These are phyloP conservation scores for Lepidocyrtinus sp. DNA, from an alignment of 2,888 invertebrate genomes.

Conservation along the genomic window DNA sequence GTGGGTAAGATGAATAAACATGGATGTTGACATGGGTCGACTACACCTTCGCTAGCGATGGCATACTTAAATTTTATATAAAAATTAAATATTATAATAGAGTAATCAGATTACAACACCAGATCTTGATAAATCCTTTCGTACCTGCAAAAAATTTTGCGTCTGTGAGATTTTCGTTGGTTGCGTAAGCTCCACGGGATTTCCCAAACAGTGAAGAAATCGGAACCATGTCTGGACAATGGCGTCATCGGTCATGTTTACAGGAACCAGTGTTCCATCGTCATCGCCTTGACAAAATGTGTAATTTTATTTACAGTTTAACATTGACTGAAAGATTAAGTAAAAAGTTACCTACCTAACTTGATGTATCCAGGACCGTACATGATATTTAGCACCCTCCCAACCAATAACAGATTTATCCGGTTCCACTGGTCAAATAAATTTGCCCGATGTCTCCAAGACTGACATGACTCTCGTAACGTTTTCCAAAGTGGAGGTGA, in stretches of 20 bases:
- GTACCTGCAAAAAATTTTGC: constrained; percentile 81
- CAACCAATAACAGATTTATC: constrained; percentile 90
- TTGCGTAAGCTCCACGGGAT: constrained; percentile 92
- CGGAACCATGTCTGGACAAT: constrained; percentile 97
- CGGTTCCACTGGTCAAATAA: constrained; percentile 96
- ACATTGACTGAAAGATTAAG: background rate
- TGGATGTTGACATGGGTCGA: constrained; percentile 93
- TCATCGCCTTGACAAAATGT: constrained; percentile 84
- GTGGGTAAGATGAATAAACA: constrained; percentile 86
- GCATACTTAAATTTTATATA: constrained; percentile 76
- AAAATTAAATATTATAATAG: background rate
- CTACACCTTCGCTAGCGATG: constrained; percentile 80
- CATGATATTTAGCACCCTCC: constrained; percentile 87
- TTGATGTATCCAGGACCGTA: constrained; percentile 79
- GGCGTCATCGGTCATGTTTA: constrained; percentile 89
- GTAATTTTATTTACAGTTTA: background rate
- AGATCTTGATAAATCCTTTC: background rate
- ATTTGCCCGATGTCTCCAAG: constrained; percentile 95
- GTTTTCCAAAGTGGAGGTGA: constrained; percentile 97
- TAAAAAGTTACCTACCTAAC: constrained; percentile 60
- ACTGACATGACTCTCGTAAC: constrained; percentile 89
- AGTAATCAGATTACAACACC: background rate
- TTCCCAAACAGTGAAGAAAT: constrained; percentile 93
- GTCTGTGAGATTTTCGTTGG: constrained; percentile 84
- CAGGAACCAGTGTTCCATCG: constrained; percentile 85